These are phyloP conservation scores for Brenthis daphne DNA, from an alignment of 2,888 invertebrate genomes.

Conservation along the genomic window DNA sequence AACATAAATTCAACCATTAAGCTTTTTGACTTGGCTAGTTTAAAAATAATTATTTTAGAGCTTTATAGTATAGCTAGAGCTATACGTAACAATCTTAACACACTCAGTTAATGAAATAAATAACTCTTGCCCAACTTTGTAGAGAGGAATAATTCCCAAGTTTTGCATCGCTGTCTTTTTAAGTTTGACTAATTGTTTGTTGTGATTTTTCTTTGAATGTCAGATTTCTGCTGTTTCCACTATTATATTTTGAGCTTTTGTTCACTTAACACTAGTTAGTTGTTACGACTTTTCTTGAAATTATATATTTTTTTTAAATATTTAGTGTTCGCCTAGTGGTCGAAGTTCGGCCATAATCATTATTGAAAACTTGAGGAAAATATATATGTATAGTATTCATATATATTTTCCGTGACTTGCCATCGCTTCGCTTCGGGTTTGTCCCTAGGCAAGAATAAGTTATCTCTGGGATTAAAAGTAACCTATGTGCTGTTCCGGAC, in stretches of 20 bases:
- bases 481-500: too few relatives aligned
- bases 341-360: too few relatives aligned
- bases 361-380: too few relatives aligned
- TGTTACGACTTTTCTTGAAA: neutral
- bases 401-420: too few relatives aligned
- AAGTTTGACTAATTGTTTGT: slow-evolving; percentile 38
- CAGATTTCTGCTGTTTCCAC: neutral
- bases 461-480: too few relatives aligned
- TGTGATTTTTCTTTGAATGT: slow-evolving; percentile 11
- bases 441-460: too few relatives aligned
- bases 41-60: neutral
- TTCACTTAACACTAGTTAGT: neutral
- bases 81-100: neutral
- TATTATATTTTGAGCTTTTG: neutral
- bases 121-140: slow-evolving; percentile 32
- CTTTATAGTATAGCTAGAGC: neutral
- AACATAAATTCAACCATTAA: too few relatives aligned
- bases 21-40: neutral
- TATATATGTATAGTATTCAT: too few relatives aligned
- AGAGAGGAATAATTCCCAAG: slow-evolving; percentile 41
- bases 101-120: slow-evolving; percentile 41
- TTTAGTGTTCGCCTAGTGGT: too few relatives aligned
- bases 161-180: slow-evolving; percentile 42
- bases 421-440: too few relatives aligned
- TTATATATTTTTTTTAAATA: too few relatives aligned